These are phyloP conservation scores for Pristionchus entomophagus DNA, from an alignment of 2,888 invertebrate genomes.

Conservation along the genomic window DNA sequence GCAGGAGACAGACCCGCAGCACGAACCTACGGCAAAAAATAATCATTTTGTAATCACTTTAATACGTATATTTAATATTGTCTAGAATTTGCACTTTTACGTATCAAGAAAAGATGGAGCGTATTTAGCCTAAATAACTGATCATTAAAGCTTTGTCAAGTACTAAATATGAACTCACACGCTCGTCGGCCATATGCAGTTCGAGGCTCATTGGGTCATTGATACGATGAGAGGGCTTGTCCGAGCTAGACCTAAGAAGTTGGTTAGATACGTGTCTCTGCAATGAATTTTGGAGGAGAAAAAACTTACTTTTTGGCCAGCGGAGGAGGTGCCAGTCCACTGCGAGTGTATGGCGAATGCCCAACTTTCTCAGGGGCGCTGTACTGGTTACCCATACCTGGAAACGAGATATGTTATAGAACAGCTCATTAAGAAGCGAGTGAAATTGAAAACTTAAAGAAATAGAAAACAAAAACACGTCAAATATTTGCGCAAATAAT, in stretches of 20 bases:
- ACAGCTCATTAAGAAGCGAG: no score
- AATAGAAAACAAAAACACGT: no score
- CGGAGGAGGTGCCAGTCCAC: constrained; percentile 72
- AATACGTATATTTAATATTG: no score
- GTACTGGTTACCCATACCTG: constrained; percentile 73
- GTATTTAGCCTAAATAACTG: neutral
- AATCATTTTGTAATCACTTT: no score
- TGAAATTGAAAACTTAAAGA: no score
- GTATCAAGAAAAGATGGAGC: neutral
- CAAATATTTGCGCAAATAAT: no score
- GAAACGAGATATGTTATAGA: neutral
- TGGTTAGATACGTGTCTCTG: neutral
- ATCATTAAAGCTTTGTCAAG: neutral
- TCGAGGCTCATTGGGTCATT: constrained; percentile 74
- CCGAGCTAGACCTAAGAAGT: constrained; percentile 53
- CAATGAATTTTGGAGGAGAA: neutral
- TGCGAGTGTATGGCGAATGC: constrained; percentile 72
- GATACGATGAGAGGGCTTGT: constrained; percentile 71
- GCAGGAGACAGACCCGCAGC: constrained; percentile 71
- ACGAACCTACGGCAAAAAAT: constrained; percentile 55
- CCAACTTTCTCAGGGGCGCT: constrained; percentile 68
- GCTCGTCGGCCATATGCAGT: constrained; percentile 73
- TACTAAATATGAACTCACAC: constrained; percentile 44
- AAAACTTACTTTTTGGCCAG: constrained; percentile 57
- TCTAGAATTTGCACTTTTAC: no score